Evolutionary conservation across 64 coral and sea anemone species (phyloP).

Genomic region (Porites lutea): DNA sequence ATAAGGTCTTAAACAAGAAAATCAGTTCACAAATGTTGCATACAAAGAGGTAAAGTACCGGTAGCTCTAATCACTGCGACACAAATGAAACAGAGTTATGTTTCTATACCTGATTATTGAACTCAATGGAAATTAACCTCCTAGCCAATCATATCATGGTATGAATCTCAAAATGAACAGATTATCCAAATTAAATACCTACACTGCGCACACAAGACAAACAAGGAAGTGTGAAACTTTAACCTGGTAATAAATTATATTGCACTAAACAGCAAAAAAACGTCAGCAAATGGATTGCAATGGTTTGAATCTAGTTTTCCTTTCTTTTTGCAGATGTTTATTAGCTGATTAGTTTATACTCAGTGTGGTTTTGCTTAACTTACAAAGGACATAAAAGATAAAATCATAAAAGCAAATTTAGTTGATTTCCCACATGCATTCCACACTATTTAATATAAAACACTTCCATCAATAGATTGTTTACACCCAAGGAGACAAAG

Average conservation of each 20-base stretch:
- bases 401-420: background rate
- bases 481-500: background rate
- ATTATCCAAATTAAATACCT: background rate
- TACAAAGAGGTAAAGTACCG: background rate
- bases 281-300: background rate
- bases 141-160: background rate
- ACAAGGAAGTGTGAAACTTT: background rate
- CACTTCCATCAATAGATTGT: background rate
- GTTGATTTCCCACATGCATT: background rate
- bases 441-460: background rate
- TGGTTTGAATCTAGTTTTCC: background rate
- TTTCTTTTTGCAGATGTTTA: background rate
- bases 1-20: background rate
- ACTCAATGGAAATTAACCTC: constrained; percentile 11
- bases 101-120: background rate
- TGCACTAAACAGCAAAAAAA: too few relatives aligned
- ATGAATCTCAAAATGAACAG: background rate
- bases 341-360: background rate
- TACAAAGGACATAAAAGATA: background rate
- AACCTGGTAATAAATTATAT: too few relatives aligned
- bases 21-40: background rate
- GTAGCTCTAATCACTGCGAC: background rate
- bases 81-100: constrained; percentile 17
- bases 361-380: background rate
- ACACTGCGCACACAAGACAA: background rate